Evolutionary conservation across 1,140 invertebrate genomes (phyloP), one percentile per base, ranked within the genome.

Genomic region (Neocloeon triangulifer): DNA sequence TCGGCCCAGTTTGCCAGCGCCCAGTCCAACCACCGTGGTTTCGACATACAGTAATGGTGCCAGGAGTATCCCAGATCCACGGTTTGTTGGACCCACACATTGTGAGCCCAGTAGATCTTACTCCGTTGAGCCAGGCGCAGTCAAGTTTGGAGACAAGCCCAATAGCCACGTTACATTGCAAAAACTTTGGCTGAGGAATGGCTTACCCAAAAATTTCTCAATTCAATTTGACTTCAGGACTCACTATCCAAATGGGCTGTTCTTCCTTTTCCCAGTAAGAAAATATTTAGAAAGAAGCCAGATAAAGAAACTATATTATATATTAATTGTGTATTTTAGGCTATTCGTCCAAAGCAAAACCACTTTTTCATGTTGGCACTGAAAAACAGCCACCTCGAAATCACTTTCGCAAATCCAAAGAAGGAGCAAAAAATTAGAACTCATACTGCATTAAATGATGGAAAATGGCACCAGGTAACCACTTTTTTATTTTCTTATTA

Each of bases 141-240:
- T 80, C 5, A 82, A 84, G 52, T 86, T 88, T 43, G 84, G 82
- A 3, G 81, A 88, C 49, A 62, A 64, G 31, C 48, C 63, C 0
- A 61, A 76, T 37, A 84, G 80, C 47, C 73, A 80, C 45, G 71
- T 81, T 0, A 59, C 65, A 36, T n/a, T n/a, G n/a, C 50, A 79
- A 12, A 61, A 68, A 35, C 50, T 77, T 7, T 59, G 63, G 26
- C 61, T 59, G 14, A 58, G 65, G 21, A 61, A 61, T 41, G 65
- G 71, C 35, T 66, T 73, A 56, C 61, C 66, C 35, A 66, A 66
- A 36, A 66, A 70, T 42, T 84, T 82, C 42, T 61, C 64, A 5
- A 53, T 89, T 19, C 68, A 74, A 32, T 72, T 91, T 39, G 69
- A 80, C 40, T 80, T 91, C 44, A 56, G 84, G 17, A 89, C 84